Evolutionary conservation across 2,888 invertebrate genomes (phyloP).

Genomic region (Volucella zonaria): DNA sequence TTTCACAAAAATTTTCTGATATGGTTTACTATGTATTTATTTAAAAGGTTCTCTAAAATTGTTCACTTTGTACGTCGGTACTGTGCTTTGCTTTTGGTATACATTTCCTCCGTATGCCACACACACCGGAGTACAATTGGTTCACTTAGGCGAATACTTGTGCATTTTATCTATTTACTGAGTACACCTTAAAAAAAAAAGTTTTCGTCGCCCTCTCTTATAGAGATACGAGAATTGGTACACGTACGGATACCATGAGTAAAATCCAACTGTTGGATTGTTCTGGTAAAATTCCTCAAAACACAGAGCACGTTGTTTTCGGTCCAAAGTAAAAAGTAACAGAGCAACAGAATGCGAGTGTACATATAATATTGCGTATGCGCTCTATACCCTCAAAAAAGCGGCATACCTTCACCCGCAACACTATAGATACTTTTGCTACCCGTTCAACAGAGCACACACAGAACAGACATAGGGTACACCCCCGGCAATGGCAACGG

Average conservation of each 20-base stretch:
- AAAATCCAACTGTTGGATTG: slow-evolving; percentile 68
- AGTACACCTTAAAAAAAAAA: slow-evolving; percentile 8
- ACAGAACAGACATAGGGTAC: slow-evolving; percentile 27
- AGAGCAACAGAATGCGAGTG: slow-evolving; percentile 36
- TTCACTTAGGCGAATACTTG: slow-evolving; percentile 62
- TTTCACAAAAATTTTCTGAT: too few relatives aligned
- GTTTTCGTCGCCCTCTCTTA: slow-evolving; percentile 3
- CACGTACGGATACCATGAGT: neutral
- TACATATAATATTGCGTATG: slow-evolving; percentile 65
- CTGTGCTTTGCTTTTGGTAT: slow-evolving; percentile 24
- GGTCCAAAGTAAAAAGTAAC: slow-evolving; percentile 57
- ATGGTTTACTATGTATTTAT: too few relatives aligned
- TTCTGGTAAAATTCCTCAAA: slow-evolving; percentile 38
- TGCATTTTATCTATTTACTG: slow-evolving; percentile 41
- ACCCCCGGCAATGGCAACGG: slow-evolving; percentile 2
- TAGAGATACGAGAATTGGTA: slow-evolving; percentile 3
- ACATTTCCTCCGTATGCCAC: slow-evolving; percentile 13
- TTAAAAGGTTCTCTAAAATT: neutral
- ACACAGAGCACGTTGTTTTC: slow-evolving; percentile 41
- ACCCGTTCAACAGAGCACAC: slow-evolving; percentile 7
- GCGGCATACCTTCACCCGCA: slow-evolving; percentile 23
- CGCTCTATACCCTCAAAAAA: slow-evolving; percentile 50
- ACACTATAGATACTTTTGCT: slow-evolving; percentile 29
- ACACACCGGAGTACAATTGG: slow-evolving; percentile 25
- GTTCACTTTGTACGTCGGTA: slow-evolving; percentile 15